Conservation (phyloP, 2,888 invertebrate species). For the Panzeria rudis region DNA sequence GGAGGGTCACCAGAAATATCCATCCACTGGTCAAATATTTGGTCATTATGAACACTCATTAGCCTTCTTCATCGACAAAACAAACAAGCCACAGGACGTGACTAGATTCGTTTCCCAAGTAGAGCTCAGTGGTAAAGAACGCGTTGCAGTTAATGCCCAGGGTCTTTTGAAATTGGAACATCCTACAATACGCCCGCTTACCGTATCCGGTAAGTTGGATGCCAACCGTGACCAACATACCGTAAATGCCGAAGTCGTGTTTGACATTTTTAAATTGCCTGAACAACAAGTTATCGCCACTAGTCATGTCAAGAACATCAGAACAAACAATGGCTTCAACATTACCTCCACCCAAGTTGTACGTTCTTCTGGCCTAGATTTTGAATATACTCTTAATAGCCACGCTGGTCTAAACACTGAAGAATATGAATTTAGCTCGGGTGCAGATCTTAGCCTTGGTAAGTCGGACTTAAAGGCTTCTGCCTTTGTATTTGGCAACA, state of each 20-base stretch:
- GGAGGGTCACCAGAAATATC: conserved; percentile 85
- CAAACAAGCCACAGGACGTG: conserved; percentile 88
- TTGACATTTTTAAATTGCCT: conserved; percentile 86
- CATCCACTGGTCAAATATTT: conserved; percentile 83
- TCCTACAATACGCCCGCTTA: conserved; percentile 86
- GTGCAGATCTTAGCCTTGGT: conserved; percentile 80
- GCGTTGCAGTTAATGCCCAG: conserved; percentile 84
- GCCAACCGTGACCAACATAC: conserved; percentile 80
- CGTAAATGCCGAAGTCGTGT: conserved; percentile 82
- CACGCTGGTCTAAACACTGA: conserved; percentile 79
- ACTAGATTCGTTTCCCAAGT: conserved; percentile 85
- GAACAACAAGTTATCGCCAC: conserved; percentile 85
- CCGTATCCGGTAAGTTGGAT: conserved; percentile 83
- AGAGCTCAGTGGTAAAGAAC: conserved; percentile 85
- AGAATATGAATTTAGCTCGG: conserved; percentile 78
- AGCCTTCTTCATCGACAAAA: conserved; percentile 89
- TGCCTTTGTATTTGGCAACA: conserved; percentile 77
- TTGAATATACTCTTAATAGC: conserved; percentile 77
- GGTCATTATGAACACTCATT: conserved; percentile 87
- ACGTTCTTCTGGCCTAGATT: conserved; percentile 84
- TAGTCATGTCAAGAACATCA: conserved; percentile 71
- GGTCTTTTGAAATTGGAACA: conserved; percentile 88
- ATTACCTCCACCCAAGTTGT: conserved; percentile 82
- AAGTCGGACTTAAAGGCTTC: conserved; percentile 79
- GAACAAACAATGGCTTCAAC: conserved; percentile 81